Evolutionary conservation across 2,888 invertebrate species (phyloP).

Genomic region (Ophioninae sp.): DNA sequence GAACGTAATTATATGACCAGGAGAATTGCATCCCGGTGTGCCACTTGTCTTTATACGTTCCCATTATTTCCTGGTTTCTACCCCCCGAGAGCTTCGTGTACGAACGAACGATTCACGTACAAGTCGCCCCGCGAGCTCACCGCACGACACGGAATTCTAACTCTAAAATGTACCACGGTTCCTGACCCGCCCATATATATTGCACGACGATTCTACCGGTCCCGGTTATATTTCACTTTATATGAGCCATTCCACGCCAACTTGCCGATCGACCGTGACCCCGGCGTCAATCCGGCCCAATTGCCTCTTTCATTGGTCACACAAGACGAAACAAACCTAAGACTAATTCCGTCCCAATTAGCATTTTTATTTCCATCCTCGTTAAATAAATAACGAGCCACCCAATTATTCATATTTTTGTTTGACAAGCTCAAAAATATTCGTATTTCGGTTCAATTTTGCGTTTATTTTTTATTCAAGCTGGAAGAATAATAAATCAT

Average conservation of each 20-base stretch:
- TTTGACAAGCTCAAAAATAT: too few relatives aligned
- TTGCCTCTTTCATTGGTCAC: not conserved
- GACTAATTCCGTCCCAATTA: not conserved
- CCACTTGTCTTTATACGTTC: slow-evolving; percentile 63
- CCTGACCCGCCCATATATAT: slow-evolving; percentile 33
- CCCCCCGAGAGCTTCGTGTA: slow-evolving; percentile 9
- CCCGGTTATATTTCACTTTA: slow-evolving; percentile 4
- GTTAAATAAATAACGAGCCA: too few relatives aligned
- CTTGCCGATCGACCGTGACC: not conserved
- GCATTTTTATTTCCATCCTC: not conserved
- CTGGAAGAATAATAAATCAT: too few relatives aligned
- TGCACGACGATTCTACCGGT: slow-evolving; percentile 40
- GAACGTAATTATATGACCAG: slow-evolving; percentile 63
- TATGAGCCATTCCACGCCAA: slow-evolving; percentile 29
- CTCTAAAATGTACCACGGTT: slow-evolving; percentile 52
- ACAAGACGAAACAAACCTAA: not conserved
- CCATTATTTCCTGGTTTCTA: slow-evolving; percentile 61
- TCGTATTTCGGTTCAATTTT: too few relatives aligned
- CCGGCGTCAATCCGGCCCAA: not conserved
- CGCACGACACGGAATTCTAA: slow-evolving; percentile 49
- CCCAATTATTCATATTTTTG: too few relatives aligned
- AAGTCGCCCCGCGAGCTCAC: slow-evolving; percentile 26
- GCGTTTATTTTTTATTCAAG: too few relatives aligned
- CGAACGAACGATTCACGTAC: not conserved
- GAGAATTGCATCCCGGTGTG: slow-evolving; percentile 62